Evolutionary conservation across 2,797 vertebrate species (phyloP).

Genomic region (Champsocephalus esox): DNA sequence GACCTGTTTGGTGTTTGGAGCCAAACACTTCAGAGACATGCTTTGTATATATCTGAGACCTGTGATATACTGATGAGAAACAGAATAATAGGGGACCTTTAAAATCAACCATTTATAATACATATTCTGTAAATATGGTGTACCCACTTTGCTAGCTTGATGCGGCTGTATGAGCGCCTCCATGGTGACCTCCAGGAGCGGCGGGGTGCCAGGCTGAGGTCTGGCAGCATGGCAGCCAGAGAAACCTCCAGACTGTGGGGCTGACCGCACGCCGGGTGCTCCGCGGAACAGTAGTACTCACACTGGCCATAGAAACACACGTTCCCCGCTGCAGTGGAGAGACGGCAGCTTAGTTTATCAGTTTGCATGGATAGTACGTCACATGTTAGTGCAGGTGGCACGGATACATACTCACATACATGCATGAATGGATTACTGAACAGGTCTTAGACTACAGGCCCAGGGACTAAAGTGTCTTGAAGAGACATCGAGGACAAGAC

Average conservation of each 20-base stretch:
- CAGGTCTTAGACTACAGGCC: too few relatives aligned
- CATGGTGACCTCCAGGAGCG: conserved; percentile 93
- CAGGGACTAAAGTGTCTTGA: too few relatives aligned
- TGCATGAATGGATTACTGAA: not conserved
- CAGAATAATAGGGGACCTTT: too few relatives aligned
- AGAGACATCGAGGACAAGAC: too few relatives aligned
- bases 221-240: conserved; percentile 89
- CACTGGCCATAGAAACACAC: conserved; percentile 93
- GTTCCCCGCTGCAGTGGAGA: conserved; percentile 84
- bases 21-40: too few relatives aligned
- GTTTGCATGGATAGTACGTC: too few relatives aligned
- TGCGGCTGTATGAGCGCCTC: conserved; percentile 92
- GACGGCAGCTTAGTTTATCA: not conserved
- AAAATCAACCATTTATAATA: not conserved
- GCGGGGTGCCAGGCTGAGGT: conserved; percentile 88
- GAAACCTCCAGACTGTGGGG: conserved; percentile 90
- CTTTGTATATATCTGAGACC: too few relatives aligned
- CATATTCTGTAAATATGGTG: not conserved
- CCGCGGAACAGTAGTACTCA: conserved; percentile 92
- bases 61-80: too few relatives aligned
- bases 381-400: too few relatives aligned
- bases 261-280: conserved; percentile 90
- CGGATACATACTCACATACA: not conserved
- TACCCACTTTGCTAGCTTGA: conserved; percentile 87
- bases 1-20: too few relatives aligned